Base-by-base conservation (phyloP, 2,888 invertebrate species). In the Meganola albula region DNA sequence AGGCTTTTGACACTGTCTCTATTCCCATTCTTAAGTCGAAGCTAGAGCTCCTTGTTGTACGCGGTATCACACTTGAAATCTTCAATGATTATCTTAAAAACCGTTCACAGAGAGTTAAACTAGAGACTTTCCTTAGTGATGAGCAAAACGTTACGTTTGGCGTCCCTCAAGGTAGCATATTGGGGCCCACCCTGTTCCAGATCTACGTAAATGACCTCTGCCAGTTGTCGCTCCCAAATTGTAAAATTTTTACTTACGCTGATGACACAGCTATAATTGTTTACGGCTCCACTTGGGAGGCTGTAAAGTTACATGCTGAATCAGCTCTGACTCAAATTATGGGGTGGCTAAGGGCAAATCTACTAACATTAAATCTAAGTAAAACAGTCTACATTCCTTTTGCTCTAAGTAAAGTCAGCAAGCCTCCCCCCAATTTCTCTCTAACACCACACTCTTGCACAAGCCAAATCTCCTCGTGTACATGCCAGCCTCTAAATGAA, bases 81-180 rank as follows among this genome's bases (percentile, higher is more conserved):
- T 27, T 27, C 11, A 9, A n/a, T 7, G 16, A 10, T 9, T 27
- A 18, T 12, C 14, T 27, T 2, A 7, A 10, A 3, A 16, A 9
- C 8, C 14, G 27, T 4, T 12, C 2, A 10, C 24, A 27, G 7
- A 7, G 7, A 11, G 27, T 27, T 6, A 27, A 20, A 9, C 18
- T 27, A 6, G 27, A 20, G 2, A 11, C 18, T 5, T 8, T 9
- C 10, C 4, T 27, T 11, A 27, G 18, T 8, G 6, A 4, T 4
- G 20, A 11, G 3, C 3, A 4, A 10, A 3, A 3, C 11, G 3
- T 27, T 1, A 9, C 14, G 1, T 10, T 14, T 4, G 27, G 27
- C 10, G 20, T 27, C 7, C 27, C 18, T 3, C 20, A 27, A 27
- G 27, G 27, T 10, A 20, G 27, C 11, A 16, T 27, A 4, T 10